Percentiles rank a stretch among this genome's conserved stretches.
phyloP scores from a whole-genome alignment of 2,113 vertebrate genomes.

The Lepisosteus oculatus region DNA sequence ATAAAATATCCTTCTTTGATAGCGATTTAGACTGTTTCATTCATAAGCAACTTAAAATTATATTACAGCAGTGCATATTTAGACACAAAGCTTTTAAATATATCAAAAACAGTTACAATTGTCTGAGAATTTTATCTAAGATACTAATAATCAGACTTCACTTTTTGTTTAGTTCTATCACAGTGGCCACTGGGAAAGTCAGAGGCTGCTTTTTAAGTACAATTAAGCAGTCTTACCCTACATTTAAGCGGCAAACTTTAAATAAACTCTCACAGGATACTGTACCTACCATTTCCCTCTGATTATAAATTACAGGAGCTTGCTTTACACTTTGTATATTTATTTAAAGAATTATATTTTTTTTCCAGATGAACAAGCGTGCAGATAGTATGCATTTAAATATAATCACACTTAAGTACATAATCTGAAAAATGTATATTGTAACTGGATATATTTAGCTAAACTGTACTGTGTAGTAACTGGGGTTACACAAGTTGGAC shows the following conservation, averaged over 20 bases:
- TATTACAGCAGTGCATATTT: not conserved
- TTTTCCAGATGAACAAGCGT: slow-evolving; percentile 17
- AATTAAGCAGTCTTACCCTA: slow-evolving; percentile 18
- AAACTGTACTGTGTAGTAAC: slow-evolving; percentile 39
- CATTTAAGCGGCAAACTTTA: slow-evolving; percentile 17
- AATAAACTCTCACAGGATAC: slow-evolving; percentile 24
- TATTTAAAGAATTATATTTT: slow-evolving; percentile 25
- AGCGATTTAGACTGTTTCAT: no score
- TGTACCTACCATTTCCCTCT: slow-evolving; percentile 13
- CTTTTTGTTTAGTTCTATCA: not conserved
- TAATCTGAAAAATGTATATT: slow-evolving; percentile 20
- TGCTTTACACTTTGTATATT: slow-evolving; percentile 20
- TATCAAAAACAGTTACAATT: not conserved
- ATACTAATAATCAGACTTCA: not conserved
- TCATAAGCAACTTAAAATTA: no score
- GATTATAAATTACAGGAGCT: slow-evolving; percentile 20
- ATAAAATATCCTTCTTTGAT: no score
- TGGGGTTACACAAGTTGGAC: slow-evolving; percentile 37
- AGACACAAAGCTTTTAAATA: not conserved
- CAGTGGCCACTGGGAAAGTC: not conserved
- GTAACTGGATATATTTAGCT: slow-evolving; percentile 40
- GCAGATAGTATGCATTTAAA: slow-evolving; percentile 12
- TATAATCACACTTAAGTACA: slow-evolving; percentile 12
- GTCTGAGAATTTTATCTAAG: not conserved
- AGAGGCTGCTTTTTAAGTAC: not conserved